Conservation (phyloP, 2,113 vertebrate genomes). For the Seriola aureovittata region DNA sequence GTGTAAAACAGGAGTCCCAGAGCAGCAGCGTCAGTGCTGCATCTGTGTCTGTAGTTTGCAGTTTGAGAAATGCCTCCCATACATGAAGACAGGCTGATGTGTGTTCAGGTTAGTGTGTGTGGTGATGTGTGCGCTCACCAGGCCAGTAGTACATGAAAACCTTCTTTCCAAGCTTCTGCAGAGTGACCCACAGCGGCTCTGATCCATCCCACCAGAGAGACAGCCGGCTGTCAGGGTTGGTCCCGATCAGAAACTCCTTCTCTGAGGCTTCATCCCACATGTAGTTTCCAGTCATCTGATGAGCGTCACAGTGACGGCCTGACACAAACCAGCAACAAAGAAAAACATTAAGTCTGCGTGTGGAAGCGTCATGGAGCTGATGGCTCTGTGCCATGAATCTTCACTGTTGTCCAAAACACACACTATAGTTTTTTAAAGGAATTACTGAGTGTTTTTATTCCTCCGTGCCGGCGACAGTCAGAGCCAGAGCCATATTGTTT, state of each 20-base stretch:
- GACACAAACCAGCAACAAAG: neutral
- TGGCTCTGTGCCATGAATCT: no score
- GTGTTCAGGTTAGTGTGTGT: neutral
- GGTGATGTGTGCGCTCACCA: conserved; percentile 78
- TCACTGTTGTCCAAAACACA: neutral
- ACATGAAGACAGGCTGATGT: no score
- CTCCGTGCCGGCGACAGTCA: no score
- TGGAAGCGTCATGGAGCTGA: no score
- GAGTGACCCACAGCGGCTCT: conserved; percentile 95
- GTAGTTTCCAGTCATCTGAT: conserved; percentile 96
- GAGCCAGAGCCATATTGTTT: no score
- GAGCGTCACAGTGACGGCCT: conserved; percentile 93
- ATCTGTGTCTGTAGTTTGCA: no score
- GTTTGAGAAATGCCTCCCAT: no score
- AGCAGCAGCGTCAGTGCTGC: no score
- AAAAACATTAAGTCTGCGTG: neutral
- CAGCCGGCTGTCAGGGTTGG: conserved; percentile 89
- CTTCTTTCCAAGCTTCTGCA: conserved; percentile 89
- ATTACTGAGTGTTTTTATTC: neutral
- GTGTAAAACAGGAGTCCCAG: no score
- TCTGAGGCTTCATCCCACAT: conserved; percentile 92
- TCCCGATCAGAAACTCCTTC: conserved; percentile 92
- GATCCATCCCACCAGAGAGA: conserved; percentile 97
- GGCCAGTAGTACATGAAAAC: conserved; percentile 98
- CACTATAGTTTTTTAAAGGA: neutral